These are phyloP conservation scores for Myotis findleyi DNA, from an alignment of 2,797 vertebrate species.

Conservation along the genomic window DNA sequence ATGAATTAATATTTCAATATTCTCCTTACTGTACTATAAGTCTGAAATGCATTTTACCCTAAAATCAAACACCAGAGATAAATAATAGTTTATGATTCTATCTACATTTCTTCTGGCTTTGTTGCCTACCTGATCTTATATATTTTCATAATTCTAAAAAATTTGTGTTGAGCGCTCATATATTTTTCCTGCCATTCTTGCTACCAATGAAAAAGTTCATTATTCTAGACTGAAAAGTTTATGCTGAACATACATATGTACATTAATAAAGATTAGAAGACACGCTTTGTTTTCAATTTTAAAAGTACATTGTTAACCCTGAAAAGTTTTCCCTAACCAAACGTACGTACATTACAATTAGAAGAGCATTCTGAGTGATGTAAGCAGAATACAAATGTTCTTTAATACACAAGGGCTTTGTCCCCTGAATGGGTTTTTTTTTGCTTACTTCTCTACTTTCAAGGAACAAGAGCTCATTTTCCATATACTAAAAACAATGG, in stretches of 20 bases:
- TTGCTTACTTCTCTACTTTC: conserved; percentile 43
- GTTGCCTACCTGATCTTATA: neutral
- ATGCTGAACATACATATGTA: neutral
- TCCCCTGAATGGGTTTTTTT: neutral
- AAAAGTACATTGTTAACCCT: conserved; percentile 59
- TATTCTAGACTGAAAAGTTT: conserved; percentile 28
- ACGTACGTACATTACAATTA: neutral
- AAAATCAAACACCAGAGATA: conserved; percentile 17
- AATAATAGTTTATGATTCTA: neutral
- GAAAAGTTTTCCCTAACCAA: conserved; percentile 35
- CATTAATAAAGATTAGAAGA: conserved; percentile 41
- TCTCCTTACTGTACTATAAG: neutral
- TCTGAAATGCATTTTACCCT: conserved; percentile 16
- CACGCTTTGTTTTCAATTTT: conserved; percentile 28
- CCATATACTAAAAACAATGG: neutral
- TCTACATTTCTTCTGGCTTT: neutral
- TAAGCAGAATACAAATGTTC: neutral
- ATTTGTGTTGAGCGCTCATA: neutral
- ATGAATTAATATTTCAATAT: neutral
- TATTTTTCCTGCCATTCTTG: conserved; percentile 43
- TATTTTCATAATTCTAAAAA: conserved; percentile 33
- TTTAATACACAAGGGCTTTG: conserved; percentile 7
- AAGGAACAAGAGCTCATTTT: conserved; percentile 62
- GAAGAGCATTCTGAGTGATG: conserved; percentile 13
- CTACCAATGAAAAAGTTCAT: conserved; percentile 48